Percentiles rank a stretch among this genome's conserved stretches.
These are phyloP conservation scores for Agriopis aurantiaria DNA, from an alignment of 2,888 invertebrate species.

Conservation along the genomic window DNA sequence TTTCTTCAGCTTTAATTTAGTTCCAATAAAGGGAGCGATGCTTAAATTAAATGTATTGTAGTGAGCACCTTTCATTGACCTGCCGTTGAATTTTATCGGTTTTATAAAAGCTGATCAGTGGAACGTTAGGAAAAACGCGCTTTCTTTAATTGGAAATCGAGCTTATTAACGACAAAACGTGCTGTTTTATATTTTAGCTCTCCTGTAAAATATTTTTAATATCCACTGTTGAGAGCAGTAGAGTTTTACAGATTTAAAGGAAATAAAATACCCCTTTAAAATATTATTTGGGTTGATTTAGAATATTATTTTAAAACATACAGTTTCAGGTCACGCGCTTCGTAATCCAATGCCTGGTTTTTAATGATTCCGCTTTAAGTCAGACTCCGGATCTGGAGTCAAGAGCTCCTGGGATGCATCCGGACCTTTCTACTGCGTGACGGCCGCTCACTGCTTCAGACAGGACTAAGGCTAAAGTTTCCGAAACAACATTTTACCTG, in stretches of 20 bases:
- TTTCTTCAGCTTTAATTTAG: conserved; percentile 64
- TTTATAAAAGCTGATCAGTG: conserved; percentile 65
- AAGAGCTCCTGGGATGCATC: conserved; percentile 72
- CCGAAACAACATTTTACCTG: not conserved
- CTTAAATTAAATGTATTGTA: conserved; percentile 24
- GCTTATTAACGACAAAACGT: conserved; percentile 53
- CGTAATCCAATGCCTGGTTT: conserved; percentile 68
- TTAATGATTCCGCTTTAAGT: conserved; percentile 60
- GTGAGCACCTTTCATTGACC: conserved; percentile 37
- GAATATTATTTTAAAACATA: not conserved
- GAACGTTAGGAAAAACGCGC: conserved; percentile 61
- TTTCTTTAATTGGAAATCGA: conserved; percentile 64
- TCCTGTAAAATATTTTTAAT: conserved; percentile 41
- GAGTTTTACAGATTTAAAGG: no score
- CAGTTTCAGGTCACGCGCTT: conserved; percentile 72
- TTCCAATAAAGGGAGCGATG: conserved; percentile 61
- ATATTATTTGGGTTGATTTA: not conserved
- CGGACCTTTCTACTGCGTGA: conserved; percentile 69
- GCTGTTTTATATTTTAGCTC: conserved; percentile 43
- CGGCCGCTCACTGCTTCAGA: conserved; percentile 56
- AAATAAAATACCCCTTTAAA: not conserved
- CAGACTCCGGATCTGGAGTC: conserved; percentile 38
- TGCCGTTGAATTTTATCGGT: conserved; percentile 52
- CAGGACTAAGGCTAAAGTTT: conserved; percentile 9
- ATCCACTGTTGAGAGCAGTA: no score